Conservation (phyloP, 2,797 vertebrate genomes). For the Toxotes lorentzi region DNA sequence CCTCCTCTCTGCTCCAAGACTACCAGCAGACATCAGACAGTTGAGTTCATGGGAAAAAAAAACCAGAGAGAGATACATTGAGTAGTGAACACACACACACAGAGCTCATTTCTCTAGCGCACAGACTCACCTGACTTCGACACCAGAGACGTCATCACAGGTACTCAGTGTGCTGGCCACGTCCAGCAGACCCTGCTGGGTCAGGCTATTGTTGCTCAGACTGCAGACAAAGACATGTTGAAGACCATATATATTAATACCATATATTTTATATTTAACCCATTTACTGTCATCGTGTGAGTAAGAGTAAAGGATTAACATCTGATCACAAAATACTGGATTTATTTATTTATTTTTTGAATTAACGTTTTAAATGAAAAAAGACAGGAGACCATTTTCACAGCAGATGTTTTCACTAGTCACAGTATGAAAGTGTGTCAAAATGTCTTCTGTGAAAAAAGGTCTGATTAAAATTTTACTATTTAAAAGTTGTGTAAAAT, state of each 20-base stretch:
- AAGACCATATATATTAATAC: background rate
- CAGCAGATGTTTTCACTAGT: background rate
- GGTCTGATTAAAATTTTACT: no score
- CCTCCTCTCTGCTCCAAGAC: conserved; percentile 82
- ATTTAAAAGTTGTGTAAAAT: no score
- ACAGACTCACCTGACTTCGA: conserved; percentile 84
- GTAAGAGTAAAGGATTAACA: background rate
- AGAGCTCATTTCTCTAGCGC: background rate
- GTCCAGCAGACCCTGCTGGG: conserved; percentile 81
- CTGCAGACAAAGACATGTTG: conserved; percentile 75
- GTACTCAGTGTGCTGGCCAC: conserved; percentile 79
- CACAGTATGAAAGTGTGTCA: background rate
- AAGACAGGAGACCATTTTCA: background rate
- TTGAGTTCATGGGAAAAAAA: conserved; percentile 1
- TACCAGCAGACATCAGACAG: conserved; percentile 61
- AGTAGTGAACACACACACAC: no score
- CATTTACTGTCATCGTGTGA: background rate
- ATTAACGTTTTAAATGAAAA: background rate
- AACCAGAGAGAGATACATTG: background rate
- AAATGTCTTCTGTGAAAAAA: no score
- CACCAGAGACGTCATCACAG: conserved; percentile 69
- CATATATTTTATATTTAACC: background rate
- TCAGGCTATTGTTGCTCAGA: conserved; percentile 87
- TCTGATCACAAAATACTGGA: background rate
- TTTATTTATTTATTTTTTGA: no score